These are phyloP conservation scores for Cantharis rustica DNA, from an alignment of 2,888 invertebrate species.

Conservation along the genomic window DNA sequence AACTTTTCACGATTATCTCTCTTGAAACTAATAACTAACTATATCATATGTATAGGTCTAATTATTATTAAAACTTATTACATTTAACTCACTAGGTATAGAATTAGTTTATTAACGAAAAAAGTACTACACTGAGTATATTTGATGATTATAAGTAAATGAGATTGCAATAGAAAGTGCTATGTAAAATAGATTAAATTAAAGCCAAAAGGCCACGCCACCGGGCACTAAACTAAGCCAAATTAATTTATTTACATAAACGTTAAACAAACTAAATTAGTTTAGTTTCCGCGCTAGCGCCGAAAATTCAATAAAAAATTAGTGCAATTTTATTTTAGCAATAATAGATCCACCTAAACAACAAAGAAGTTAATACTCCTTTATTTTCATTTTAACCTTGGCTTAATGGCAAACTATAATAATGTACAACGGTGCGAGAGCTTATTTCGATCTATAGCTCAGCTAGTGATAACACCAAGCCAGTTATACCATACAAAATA, in stretches of 20 bases:
- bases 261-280: not conserved
- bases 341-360: not conserved
- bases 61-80: not conserved
- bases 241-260: not conserved
- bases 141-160: not conserved
- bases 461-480: not conserved
- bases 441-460: too few species aligned
- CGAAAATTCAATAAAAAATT: not conserved
- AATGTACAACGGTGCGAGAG: too few species aligned
- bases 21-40: not conserved
- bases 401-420: too few species aligned
- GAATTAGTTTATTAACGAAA: not conserved
- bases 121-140: not conserved
- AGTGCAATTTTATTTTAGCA: not conserved
- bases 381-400: not conserved
- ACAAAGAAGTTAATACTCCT: not conserved
- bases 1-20: slow-evolving; percentile 6
- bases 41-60: not conserved
- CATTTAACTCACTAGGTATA: not conserved
- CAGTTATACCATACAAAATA: not conserved
- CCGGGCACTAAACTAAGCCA: not conserved
- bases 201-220: not conserved
- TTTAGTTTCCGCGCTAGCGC: not conserved
- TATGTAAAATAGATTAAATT: not conserved
- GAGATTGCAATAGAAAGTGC: not conserved